Conservation (phyloP, 2,797 vertebrate species). For the Spinibarbus caldwelli region DNA sequence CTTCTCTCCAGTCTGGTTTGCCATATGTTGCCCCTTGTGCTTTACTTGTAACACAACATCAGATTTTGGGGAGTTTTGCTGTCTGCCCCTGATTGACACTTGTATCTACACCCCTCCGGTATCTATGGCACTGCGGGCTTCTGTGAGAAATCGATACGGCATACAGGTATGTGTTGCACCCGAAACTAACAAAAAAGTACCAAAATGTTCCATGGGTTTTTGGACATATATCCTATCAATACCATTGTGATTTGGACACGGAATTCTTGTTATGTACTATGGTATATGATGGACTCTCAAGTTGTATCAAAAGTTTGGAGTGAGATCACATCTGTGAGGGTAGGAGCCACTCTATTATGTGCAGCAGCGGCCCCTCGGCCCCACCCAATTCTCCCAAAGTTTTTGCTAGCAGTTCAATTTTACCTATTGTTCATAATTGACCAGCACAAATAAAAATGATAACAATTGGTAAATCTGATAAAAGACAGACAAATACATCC, state of each 20-base stretch:
- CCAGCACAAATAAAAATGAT: too few species aligned
- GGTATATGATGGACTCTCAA: neutral
- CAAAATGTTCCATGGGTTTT: neutral
- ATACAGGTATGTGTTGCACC: slow-evolving; percentile 50
- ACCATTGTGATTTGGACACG: neutral
- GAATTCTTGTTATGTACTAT: neutral
- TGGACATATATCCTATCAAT: too few species aligned
- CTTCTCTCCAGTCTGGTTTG: slow-evolving; percentile 45
- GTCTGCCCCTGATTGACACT: slow-evolving; percentile 63
- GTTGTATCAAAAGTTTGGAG: neutral
- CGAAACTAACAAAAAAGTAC: neutral
- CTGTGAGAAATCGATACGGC: slow-evolving; percentile 28
- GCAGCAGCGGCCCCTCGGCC: too few species aligned
- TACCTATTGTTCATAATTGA: too few species aligned
- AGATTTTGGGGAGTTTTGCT: slow-evolving; percentile 54
- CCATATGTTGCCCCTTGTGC: slow-evolving; percentile 46
- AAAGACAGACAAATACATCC: too few species aligned
- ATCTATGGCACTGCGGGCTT: slow-evolving; percentile 47
- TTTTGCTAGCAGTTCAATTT: too few species aligned
- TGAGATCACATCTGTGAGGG: neutral
- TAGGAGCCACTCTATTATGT: too few species aligned
- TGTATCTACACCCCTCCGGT: slow-evolving; percentile 10
- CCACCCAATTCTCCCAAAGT: too few species aligned
- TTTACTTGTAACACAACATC: slow-evolving; percentile 48
- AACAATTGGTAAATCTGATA: too few species aligned